Percentiles rank a stretch among this genome's conserved stretches.
Evolutionary conservation across 2,113 vertebrate genomes (phyloP).

Genomic region (Acinonyx jubatus): DNA sequence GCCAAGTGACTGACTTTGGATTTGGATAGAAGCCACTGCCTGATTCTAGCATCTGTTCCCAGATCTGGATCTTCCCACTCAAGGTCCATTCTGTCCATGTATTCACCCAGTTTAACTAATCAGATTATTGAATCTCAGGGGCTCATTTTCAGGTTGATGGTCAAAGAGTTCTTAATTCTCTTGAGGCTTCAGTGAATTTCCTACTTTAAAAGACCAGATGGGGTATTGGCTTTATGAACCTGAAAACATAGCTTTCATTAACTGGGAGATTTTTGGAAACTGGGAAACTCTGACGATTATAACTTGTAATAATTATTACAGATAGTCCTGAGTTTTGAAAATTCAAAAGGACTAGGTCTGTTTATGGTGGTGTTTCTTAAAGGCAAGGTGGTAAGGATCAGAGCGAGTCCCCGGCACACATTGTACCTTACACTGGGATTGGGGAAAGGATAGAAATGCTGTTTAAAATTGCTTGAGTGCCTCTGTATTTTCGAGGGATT

Average conservation of each 20-base stretch:
- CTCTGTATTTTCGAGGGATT: neutral
- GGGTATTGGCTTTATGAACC: conserved; percentile 74
- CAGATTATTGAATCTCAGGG: conserved; percentile 73
- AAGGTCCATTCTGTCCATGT: conserved; percentile 48
- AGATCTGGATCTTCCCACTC: conserved; percentile 47
- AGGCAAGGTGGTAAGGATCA: neutral
- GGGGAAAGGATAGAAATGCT: neutral
- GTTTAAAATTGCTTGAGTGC: neutral
- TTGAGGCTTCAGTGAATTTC: conserved; percentile 73
- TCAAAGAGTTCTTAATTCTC: conserved; percentile 76
- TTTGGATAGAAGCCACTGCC: conserved; percentile 68
- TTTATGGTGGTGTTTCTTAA: neutral
- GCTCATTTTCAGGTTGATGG: conserved; percentile 79
- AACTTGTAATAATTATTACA: conserved; percentile 49
- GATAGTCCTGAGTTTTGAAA: neutral
- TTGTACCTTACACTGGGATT: neutral
- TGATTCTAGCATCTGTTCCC: conserved; percentile 70
- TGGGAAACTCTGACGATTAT: conserved; percentile 52
- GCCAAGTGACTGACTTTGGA: conserved; percentile 53
- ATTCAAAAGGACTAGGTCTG: neutral
- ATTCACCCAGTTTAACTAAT: conserved; percentile 77
- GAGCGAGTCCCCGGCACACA: neutral
- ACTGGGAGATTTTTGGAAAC: conserved; percentile 59
- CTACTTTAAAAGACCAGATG: conserved; percentile 74
- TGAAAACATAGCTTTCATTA: conserved; percentile 68